Evolutionary conservation across 2,113 vertebrate genomes (phyloP), one percentile per base, ranked within the genome.

Genomic region (Muscicapa adusta): DNA sequence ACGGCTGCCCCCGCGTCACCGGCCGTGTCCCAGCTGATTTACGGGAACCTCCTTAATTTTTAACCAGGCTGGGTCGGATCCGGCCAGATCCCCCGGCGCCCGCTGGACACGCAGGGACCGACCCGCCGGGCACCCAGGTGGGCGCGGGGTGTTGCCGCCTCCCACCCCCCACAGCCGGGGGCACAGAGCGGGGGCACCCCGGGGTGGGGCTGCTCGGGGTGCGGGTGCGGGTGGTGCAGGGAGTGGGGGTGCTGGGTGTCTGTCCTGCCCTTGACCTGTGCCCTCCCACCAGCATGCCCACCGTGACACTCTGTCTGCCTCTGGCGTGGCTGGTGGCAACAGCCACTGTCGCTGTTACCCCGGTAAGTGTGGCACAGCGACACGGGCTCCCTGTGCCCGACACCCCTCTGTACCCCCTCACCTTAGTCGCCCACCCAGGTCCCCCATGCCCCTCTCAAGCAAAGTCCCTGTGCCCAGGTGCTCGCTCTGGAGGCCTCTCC

Each of bases 1-100:
- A 3, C 5, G 17, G 25, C 65, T 29, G 53, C 45, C 68, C 68
- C 22, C 29, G 9, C 51, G 12, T 9, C 34, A 2, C 36, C 2
- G 3, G 50, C 42, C 10, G 47, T 8, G 47, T 62, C 45, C 42
- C 60, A 1, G 60, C 79, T 91, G 93, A 91, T 68, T 96, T 96
- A 91, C 93, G 57, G 93, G 90, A 96, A 94, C 36, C 50, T 73
- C 75, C 75, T 94, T 93, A 93, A 96, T 88, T 50, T 77, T 96
- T 94, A 93, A 94, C 94, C 87, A 91, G 65, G 18, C 50, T 6
- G 8, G 34, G n/a, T n/a, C 20, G 1, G n/a, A 20, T 0, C 23
- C 24, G 3, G 79, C 51, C 87, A 90, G 68, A 56, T 31, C 14
- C 31, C 50, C 34, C 58, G 14, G 40, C 19, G 7, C 25, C 62